Percentiles rank a stretch among this genome's conserved stretches.
phyloP scores from a whole-genome alignment of 2,113 vertebrate genomes.

The Rutilus rutilus region DNA sequence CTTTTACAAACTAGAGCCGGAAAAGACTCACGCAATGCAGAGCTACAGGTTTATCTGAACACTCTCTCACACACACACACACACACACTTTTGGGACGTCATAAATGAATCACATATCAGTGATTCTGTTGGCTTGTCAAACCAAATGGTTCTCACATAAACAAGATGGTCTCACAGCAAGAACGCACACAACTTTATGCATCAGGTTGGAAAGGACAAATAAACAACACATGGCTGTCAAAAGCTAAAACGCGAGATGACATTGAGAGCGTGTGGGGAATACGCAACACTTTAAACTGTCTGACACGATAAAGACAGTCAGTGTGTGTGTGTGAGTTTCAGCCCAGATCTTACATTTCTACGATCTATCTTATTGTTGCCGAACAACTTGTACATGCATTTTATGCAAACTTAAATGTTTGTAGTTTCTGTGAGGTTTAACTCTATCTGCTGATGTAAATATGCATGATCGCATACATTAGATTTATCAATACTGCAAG shows the following conservation, averaged over 20 bases:
- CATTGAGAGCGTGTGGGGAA: background rate
- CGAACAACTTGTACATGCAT: background rate
- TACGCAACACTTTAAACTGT: background rate
- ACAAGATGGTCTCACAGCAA: background rate
- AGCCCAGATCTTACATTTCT: background rate
- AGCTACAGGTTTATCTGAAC: slow-evolving; percentile 27
- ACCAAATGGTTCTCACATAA: background rate
- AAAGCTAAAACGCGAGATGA: background rate
- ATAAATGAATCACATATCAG: slow-evolving; percentile 1
- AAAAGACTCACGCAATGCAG: slow-evolving; percentile 42
- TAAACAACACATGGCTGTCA: background rate
- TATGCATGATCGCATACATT: background rate
- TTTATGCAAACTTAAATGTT: slow-evolving; percentile 14
- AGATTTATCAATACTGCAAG: background rate
- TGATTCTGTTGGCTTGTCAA: background rate
- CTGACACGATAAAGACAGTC: background rate
- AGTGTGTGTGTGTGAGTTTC: background rate
- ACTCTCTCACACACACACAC: too few relatives aligned
- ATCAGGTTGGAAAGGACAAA: background rate
- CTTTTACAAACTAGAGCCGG: slow-evolving; percentile 43
- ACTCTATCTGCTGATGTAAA: background rate
- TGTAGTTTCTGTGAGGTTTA: background rate
- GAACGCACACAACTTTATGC: background rate
- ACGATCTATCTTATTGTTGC: background rate
- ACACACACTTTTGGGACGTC: background rate